These are phyloP conservation scores for Tauraco hartlaubi DNA, from an alignment of 2,797 vertebrate genomes.

Conservation along the genomic window DNA sequence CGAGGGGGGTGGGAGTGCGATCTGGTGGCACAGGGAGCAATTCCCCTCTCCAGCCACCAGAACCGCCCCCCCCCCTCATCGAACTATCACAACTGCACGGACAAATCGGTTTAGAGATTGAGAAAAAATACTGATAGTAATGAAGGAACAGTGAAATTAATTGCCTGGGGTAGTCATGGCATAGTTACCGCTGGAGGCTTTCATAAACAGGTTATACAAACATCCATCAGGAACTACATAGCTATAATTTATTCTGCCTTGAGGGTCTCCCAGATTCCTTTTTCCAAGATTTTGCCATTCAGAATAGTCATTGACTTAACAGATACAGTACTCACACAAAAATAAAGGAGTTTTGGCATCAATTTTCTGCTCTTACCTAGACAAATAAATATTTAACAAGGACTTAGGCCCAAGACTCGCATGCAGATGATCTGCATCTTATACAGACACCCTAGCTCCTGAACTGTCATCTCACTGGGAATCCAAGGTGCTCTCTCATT, in stretches of 20 bases:
- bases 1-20: too few relatives aligned
- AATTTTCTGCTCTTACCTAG: not conserved
- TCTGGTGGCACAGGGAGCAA: too few relatives aligned
- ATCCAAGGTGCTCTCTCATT: not conserved
- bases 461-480: not conserved
- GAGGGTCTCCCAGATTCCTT: not conserved
- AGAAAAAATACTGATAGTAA: not conserved
- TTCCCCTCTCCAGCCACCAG: too few relatives aligned
- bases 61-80: too few relatives aligned
- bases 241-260: not conserved
- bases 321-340: not conserved
- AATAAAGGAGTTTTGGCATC: not conserved
- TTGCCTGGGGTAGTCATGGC: not conserved
- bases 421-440: not conserved
- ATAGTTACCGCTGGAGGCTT: not conserved
- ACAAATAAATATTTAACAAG: not conserved
- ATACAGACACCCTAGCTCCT: not conserved
- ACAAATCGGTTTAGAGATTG: not conserved
- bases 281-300: not conserved
- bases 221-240: not conserved
- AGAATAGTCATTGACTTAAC: not conserved
- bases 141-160: not conserved
- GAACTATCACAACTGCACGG: not conserved
- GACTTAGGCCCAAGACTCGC: not conserved
- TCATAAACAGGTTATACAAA: not conserved